These are phyloP conservation scores for Cottoperca gobio DNA, from an alignment of 2,797 vertebrate genomes.

Conservation along the genomic window DNA sequence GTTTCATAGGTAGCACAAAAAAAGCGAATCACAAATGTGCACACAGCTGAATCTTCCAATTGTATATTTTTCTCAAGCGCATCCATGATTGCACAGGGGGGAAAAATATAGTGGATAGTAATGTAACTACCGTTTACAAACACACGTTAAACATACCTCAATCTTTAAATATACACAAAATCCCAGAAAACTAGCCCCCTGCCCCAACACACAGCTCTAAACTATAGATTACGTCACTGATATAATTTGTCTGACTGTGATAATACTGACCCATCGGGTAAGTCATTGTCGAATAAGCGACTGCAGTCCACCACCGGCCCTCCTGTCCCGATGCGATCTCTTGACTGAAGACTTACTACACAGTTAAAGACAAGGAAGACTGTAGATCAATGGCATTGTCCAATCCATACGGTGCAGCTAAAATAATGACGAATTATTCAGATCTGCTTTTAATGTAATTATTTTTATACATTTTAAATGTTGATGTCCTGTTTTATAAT, in stretches of 20 bases:
- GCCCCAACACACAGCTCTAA: neutral
- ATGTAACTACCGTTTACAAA: neutral
- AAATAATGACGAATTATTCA: neutral
- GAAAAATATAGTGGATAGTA: neutral
- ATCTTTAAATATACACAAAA: neutral
- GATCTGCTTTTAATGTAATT: no score
- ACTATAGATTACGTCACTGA: neutral
- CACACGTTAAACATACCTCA: neutral
- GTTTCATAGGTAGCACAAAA: neutral
- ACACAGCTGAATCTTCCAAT: neutral
- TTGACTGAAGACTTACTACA: constrained; percentile 95
- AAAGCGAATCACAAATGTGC: neutral
- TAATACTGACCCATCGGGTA: constrained; percentile 93
- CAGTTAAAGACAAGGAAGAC: constrained; percentile 14
- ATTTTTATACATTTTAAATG: no score
- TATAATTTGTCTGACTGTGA: neutral
- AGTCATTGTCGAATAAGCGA: constrained; percentile 95
- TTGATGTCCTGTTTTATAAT: no score
- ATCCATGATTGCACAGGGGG: neutral
- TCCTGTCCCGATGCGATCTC: constrained; percentile 94
- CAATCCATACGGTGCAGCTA: neutral
- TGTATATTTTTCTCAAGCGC: neutral
- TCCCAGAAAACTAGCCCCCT: neutral
- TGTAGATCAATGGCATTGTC: neutral
- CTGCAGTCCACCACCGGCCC: constrained; percentile 97